Conservation (phyloP, 1,140 invertebrate species). For the Drosophila pruinosa region DNA sequence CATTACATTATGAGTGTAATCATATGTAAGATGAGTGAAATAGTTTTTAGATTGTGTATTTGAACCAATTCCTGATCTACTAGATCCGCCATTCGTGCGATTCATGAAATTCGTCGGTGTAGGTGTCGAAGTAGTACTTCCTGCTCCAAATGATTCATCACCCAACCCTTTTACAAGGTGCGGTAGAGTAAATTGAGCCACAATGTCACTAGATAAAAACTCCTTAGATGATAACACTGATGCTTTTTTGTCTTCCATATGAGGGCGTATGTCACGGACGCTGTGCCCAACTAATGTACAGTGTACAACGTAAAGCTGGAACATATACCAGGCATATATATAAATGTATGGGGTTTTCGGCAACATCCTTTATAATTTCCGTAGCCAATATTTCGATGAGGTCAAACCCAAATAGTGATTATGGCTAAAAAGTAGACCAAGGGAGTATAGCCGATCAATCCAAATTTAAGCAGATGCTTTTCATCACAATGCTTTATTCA, state of each 20-base stretch:
- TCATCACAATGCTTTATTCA: constrained; percentile 8
- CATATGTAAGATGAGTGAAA: constrained; percentile 85
- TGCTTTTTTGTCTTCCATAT: neutral
- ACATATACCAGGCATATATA: neutral
- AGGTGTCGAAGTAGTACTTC: constrained; percentile 10
- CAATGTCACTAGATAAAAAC: constrained; percentile 65
- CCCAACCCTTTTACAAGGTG: neutral
- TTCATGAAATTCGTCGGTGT: constrained; percentile 37
- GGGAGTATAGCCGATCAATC: neutral
- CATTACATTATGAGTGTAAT: constrained; percentile 86
- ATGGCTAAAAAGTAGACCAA: neutral
- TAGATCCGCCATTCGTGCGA: constrained; percentile 7
- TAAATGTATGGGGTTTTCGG: neutral
- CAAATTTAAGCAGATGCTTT: neutral
- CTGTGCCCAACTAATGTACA: neutral
- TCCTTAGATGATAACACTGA: neutral
- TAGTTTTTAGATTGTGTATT: constrained; percentile 63
- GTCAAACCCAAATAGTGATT: constrained; percentile 10
- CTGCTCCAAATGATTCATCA: neutral
- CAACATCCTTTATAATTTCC: constrained; percentile 14
- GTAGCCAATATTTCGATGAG: neutral
- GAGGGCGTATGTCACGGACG: neutral
- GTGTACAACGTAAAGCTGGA: neutral
- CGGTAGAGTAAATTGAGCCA: constrained; percentile 70
- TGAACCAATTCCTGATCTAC: neutral